Evolutionary conservation across 2,888 invertebrate species (phyloP).

Genomic region (Mimas tiliae): DNA sequence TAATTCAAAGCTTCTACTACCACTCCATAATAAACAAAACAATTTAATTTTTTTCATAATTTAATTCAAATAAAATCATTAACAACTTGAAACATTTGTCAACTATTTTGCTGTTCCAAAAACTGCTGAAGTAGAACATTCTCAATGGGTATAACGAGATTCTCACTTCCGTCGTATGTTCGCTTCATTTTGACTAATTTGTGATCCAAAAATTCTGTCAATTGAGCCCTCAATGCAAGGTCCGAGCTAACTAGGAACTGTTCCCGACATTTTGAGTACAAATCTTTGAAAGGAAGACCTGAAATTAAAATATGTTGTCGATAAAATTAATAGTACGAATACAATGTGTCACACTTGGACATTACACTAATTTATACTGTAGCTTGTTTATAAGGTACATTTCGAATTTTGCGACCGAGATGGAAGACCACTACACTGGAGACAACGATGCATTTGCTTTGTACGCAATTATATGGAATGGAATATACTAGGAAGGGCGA

Average conservation of each 20-base stretch:
- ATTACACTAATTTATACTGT: too few relatives aligned
- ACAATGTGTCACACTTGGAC: too few relatives aligned
- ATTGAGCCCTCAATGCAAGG: conserved; percentile 93
- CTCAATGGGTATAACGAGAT: conserved; percentile 91
- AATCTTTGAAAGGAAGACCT: conserved; percentile 95
- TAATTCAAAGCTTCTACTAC: conserved; percentile 44
- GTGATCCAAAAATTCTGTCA: conserved; percentile 98
- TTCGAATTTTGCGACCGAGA: too few relatives aligned
- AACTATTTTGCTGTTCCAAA: conserved; percentile 84
- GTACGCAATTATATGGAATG: too few relatives aligned
- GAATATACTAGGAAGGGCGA: too few relatives aligned
- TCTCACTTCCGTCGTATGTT: conserved; percentile 92
- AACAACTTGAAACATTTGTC: conserved; percentile 30
- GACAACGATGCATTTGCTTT: too few relatives aligned
- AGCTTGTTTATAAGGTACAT: too few relatives aligned
- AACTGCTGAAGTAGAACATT: conserved; percentile 90
- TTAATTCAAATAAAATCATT: background rate
- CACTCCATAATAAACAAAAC: conserved; percentile 1
- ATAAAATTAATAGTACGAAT: background rate
- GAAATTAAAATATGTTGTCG: conserved; percentile 30
- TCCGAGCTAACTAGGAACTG: conserved; percentile 97
- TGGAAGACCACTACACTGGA: too few relatives aligned
- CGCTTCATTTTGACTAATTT: conserved; percentile 93
- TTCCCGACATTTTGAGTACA: conserved; percentile 94
- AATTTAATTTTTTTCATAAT: background rate